Conservation (phyloP, 2,888 invertebrate genomes). For the Blera fallax region DNA sequence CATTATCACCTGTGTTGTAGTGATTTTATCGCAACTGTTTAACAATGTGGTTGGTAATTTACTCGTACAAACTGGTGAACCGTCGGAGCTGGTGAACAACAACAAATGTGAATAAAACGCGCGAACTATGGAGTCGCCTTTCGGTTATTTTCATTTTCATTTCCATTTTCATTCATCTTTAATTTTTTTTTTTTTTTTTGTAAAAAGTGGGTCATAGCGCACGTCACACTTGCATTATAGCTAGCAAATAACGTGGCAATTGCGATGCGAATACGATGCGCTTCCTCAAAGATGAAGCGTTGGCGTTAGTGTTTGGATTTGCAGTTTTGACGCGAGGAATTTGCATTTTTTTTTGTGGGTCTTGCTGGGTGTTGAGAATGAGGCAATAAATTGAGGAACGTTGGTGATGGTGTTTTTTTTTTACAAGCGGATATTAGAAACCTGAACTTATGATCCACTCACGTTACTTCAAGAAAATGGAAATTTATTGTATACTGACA, state of each 20-base stretch:
- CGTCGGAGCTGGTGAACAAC: neutral
- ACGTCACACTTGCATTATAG: slow-evolving; percentile 54
- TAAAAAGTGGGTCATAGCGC: slow-evolving; percentile 64
- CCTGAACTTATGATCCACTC: neutral
- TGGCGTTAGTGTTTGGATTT: neutral
- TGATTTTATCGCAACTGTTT: slow-evolving; percentile 60
- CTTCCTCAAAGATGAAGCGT: slow-evolving; percentile 29
- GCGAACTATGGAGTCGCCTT: neutral
- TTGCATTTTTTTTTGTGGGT: neutral
- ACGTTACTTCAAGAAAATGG: no score
- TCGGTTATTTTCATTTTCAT: neutral
- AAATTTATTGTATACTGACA: no score
- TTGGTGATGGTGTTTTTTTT: neutral
- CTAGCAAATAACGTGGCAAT: slow-evolving; percentile 20
- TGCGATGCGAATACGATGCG: no score
- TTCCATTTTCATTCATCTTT: slow-evolving; percentile 46
- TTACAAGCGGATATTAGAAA: neutral
- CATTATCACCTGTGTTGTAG: slow-evolving; percentile 62
- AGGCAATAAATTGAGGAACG: neutral
- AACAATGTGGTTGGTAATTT: slow-evolving; percentile 35
- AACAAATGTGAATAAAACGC: slow-evolving; percentile 4
- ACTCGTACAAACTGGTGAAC: no score
- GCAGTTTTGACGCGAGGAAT: neutral
- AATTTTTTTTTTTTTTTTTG: slow-evolving; percentile 17
- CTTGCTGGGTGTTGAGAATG: neutral